Base-by-base conservation (phyloP, 2,797 vertebrate species). In the Coluber constrictor region DNA sequence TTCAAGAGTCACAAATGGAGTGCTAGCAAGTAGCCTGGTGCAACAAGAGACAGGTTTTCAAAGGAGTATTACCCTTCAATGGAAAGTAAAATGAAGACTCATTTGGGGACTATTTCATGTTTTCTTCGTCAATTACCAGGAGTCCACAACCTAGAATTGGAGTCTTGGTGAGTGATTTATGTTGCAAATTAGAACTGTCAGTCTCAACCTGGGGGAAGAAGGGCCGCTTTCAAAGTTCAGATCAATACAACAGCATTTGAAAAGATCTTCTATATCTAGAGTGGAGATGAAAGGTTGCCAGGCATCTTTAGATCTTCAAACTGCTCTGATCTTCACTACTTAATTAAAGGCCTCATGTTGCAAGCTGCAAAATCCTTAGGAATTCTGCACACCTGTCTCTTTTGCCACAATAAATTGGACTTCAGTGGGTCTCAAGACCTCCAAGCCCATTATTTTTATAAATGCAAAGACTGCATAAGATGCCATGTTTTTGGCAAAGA, bases 181-280 rank as follows among this genome's bases (percentile, higher is more conserved):
- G 37, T 87, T 94, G 91, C 86, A 93, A 54, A 88, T 90, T 59
- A 90, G 61, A 92, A 61, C 57, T 94, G 92, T 70, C 83, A 57
- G 37, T 86, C 32, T 32, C 87, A 89, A 37, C 43, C 93, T 66
- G 0, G 1, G 87, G 63, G 74, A 86, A 90, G 32, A 92, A 86
- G n/a, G 47, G 16, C 32, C 88, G 20, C 56, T 87, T 90, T 83
- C 74, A 83, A 13, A 66, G 61, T 83, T 93, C 92, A 86, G 51
- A 86, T 91, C 0, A 0, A 29, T 86, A 55, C 43, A n/a, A 74
- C 86, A 66, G n/a, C 54, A 94, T 89, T 86, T 57, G 29, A 90
- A 83, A 86, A 90, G 27, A 86, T 43, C 47, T 0, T 0, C 10
- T 66, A 87, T 91, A 70, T 0, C 1, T 92, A 92, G 92, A 86